Evolutionary conservation across 2,113 vertebrate species (phyloP), one percentile per base, ranked within the genome.

Genomic region (Dunckerocampus dactyliophorus): DNA sequence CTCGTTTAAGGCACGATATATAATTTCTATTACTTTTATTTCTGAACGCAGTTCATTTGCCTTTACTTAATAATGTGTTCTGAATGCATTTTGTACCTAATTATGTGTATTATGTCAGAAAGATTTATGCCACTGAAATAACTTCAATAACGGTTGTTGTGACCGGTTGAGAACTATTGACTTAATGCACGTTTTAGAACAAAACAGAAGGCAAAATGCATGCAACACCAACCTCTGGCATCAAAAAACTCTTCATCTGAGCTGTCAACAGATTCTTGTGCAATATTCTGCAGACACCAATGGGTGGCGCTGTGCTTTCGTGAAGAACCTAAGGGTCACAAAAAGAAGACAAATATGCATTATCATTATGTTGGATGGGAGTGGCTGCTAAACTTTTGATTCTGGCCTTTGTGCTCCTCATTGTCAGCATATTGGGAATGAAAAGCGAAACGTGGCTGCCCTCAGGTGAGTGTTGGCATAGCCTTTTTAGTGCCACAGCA

Each of bases 191-290:
- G 6, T 6, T 21, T 54, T 28, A 46, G 19, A 4, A 63, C 17
- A 66, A 19, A 64, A 2, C 11, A 59, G 21, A 53, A 59, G 11
- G 8, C 16, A 66, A 59, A 71, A 31, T 12, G 49, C 71, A 65
- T 58, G 22, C 50, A 31, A 60, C 46, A 90, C 94, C 88, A 80
- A 98, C 97, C 97, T 94, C 94, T 90, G 0, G 97, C 97, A 72
- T 99, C 96, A 9, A 99, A 99, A 90, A 97, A 99, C 87, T 99
- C 97, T 75, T 99, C 97, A 63, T 99, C 97, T 0, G 96, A 98
- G 87, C 96, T 99, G 80, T 97, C 97, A 16, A 95, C 93, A 0
- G 96, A 95, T 77, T 98, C 94, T 3, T 92, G 91, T 20, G 93
- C 90, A 62, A 95, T 90, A n/a, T 91, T 91, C 86, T 91, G 94